These are phyloP conservation scores for Hemicentrotus pulcherrimus DNA, from an alignment of 35 echinoderm and acorn worm genomes.

Conservation along the genomic window DNA sequence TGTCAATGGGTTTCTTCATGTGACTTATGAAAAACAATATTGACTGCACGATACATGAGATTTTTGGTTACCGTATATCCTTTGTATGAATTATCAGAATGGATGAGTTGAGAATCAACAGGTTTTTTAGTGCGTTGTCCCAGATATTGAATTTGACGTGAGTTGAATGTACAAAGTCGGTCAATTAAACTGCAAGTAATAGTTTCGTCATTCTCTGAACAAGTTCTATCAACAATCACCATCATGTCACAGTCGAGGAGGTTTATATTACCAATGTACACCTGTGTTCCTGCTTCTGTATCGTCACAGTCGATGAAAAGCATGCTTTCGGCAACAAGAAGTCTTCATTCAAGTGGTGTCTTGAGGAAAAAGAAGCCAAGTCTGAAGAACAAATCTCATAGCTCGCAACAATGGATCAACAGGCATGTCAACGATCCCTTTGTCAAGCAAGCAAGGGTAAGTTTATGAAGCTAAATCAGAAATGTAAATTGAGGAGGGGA, in stretches of 20 bases:
- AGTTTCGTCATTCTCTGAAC: too few relatives aligned
- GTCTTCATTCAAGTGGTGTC: neutral
- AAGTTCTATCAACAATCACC: too few relatives aligned
- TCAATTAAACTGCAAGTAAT: too few relatives aligned
- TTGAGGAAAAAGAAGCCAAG: slow-evolving; percentile 17
- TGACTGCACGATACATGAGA: too few relatives aligned
- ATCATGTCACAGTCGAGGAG: neutral
- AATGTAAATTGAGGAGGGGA: too few relatives aligned
- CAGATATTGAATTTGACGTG: neutral
- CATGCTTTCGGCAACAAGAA: neutral
- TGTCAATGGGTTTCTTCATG: too few relatives aligned
- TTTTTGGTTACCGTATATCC: too few relatives aligned
- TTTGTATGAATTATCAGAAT: neutral
- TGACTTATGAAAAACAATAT: too few relatives aligned
- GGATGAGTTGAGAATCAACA: neutral
- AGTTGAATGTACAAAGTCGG: neutral
- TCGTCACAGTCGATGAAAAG: neutral
- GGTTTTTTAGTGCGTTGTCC: neutral
- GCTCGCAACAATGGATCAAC: slow-evolving; percentile 74
- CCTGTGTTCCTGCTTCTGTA: too few relatives aligned
- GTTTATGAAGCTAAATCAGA: neutral
- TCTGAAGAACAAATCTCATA: slow-evolving; percentile 47
- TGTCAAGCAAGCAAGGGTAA: slow-evolving; percentile 73
- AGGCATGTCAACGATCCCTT: slow-evolving; percentile 76
- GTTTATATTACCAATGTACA: too few relatives aligned